Percentiles rank a stretch among this genome's conserved stretches.
Evolutionary conservation across 2,113 vertebrate genomes (phyloP).

Genomic region (Caranx ignobilis): DNA sequence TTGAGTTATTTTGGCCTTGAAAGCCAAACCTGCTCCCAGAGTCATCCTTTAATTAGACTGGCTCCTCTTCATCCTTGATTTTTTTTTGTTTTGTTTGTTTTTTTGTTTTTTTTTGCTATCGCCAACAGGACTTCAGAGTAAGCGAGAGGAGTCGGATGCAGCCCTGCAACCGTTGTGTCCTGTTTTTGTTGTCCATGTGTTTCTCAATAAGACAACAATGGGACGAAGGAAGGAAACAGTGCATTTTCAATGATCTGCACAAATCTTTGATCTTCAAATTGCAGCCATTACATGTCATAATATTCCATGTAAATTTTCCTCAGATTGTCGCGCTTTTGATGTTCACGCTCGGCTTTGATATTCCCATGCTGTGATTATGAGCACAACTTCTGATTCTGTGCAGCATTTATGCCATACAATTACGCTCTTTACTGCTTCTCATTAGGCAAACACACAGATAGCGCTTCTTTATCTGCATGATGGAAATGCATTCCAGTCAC

Average conservation of each 20-base stretch:
- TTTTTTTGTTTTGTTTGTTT: background rate
- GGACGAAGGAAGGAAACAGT: conserved; percentile 35
- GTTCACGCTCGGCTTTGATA: conserved; percentile 47
- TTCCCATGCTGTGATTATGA: conserved; percentile 32
- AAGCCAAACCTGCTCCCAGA: conserved; percentile 49
- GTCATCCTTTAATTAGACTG: conserved; percentile 58
- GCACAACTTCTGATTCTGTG: conserved; percentile 21
- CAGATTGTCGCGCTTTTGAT: conserved; percentile 59
- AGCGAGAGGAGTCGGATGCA: conserved; percentile 10
- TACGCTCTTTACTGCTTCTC: conserved; percentile 9
- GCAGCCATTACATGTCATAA: conserved; percentile 60
- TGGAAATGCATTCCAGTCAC: conserved; percentile 50
- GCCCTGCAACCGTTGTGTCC: conserved; percentile 4
- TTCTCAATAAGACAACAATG: conserved; percentile 10
- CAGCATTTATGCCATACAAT: conserved; percentile 30
- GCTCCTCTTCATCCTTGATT: conserved; percentile 32
- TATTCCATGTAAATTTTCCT: conserved; percentile 60
- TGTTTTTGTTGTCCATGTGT: background rate
- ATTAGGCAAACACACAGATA: conserved; percentile 51
- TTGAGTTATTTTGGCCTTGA: conserved; percentile 59
- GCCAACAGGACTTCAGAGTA: conserved; percentile 54
- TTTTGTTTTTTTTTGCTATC: background rate
- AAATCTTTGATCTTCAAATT: conserved; percentile 76
- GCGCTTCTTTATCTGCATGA: conserved; percentile 37
- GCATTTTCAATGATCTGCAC: conserved; percentile 50